Conservation (phyloP, 2,888 invertebrate genomes). For the Drosophila bunnanda region DNA sequence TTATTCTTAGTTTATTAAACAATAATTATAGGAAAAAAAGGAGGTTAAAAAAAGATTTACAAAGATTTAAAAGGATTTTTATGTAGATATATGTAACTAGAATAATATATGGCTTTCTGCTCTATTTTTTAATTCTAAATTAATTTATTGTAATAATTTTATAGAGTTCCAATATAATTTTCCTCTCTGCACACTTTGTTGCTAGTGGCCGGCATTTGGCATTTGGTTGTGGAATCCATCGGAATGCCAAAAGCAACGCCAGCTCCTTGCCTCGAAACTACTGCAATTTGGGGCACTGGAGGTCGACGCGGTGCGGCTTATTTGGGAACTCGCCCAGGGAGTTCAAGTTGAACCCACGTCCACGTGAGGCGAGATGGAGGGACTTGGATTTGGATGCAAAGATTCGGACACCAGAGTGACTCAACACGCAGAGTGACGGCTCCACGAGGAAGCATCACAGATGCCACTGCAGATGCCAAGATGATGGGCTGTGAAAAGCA, state of each 20-base stretch:
- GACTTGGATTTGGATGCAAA: not conserved
- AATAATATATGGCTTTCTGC: too few species aligned
- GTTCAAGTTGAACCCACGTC: conserved; percentile 46
- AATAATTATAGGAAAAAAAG: too few species aligned
- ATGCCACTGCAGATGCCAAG: conserved; percentile 9
- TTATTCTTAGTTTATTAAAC: too few species aligned
- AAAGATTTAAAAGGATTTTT: too few species aligned
- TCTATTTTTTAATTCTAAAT: too few species aligned
- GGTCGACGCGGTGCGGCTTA: conserved; percentile 22
- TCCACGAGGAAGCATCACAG: conserved; percentile 36
- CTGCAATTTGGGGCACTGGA: conserved; percentile 43
- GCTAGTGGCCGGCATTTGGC: conserved; percentile 53
- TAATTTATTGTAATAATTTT: too few species aligned
- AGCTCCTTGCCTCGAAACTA: conserved; percentile 31
- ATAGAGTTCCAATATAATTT: not conserved
- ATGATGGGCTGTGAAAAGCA: conserved; percentile 16
- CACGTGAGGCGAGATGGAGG: conserved; percentile 22
- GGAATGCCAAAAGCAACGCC: conserved; percentile 60
- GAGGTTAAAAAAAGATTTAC: too few species aligned
- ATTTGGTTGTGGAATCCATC: conserved; percentile 68
- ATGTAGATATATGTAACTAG: too few species aligned
- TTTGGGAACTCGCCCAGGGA: conserved; percentile 33
- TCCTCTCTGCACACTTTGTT: conserved; percentile 12
- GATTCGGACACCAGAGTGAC: conserved; percentile 3
- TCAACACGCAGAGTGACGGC: conserved; percentile 22